A percentile compares a stretch with the other conserved stretches of the same genome.
Evolutionary conservation across 2,797 vertebrate species (phyloP).

Genomic region (Parauchenoglanis punctatus): DNA sequence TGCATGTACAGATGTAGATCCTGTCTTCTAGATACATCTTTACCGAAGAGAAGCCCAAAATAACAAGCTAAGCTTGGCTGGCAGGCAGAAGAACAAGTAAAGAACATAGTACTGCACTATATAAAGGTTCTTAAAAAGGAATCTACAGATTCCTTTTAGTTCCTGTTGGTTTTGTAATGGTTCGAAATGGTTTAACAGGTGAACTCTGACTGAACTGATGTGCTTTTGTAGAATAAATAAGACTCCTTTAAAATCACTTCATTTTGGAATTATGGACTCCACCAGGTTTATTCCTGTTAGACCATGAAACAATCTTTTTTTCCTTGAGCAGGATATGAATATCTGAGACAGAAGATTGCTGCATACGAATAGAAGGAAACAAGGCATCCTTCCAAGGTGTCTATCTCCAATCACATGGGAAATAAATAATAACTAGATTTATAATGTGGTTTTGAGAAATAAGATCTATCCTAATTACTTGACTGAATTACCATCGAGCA

Average conservation of each 20-base stretch:
- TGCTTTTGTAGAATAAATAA: too few species aligned
- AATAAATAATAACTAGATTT: neutral
- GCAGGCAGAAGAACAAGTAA: neutral
- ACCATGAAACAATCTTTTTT: neutral
- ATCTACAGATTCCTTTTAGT: neutral
- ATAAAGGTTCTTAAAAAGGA: neutral
- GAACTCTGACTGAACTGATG: neutral
- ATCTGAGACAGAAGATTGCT: neutral
- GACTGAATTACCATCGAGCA: neutral
- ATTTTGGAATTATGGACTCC: neutral
- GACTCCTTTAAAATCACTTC: too few species aligned
- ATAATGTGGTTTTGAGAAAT: neutral
- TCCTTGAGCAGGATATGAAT: neutral
- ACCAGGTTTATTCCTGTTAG: neutral
- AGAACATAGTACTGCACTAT: neutral
- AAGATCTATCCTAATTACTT: neutral
- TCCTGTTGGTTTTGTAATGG: neutral
- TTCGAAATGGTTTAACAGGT: neutral
- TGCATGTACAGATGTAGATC: neutral
- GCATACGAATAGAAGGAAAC: neutral
- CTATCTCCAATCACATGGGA: neutral
- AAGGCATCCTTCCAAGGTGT: neutral
- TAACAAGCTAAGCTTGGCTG: neutral
- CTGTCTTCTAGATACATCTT: slow-evolving; percentile 15
- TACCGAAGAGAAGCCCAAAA: neutral